Percentiles rank a stretch among this genome's conserved stretches.
Conservation (phyloP, 2,888 invertebrate species). For the Archaeoteleia sp. region DNA sequence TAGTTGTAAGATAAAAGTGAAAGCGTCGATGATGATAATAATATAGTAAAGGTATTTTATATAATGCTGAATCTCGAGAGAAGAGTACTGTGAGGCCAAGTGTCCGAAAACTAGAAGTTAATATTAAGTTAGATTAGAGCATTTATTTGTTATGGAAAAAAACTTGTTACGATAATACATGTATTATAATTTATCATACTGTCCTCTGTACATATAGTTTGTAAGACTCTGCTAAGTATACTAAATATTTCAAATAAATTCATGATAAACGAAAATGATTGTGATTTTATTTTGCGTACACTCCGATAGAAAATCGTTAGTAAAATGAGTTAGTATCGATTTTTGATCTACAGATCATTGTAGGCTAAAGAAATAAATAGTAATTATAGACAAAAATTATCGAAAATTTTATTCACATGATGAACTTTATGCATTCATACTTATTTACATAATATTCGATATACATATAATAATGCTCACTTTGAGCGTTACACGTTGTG, state of each 20-base stretch:
- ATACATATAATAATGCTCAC: neutral
- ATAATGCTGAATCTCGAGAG: conserved; percentile 60
- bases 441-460: neutral
- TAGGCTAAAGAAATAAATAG: too few relatives aligned
- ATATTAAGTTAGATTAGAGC: conserved; percentile 68
- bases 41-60: conserved; percentile 51
- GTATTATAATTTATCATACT: conserved; percentile 73
- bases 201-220: conserved; percentile 72
- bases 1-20: too few relatives aligned
- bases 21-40: conserved; percentile 8
- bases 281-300: too few relatives aligned
- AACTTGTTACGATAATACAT: conserved; percentile 70
- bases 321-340: too few relatives aligned
- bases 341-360: too few relatives aligned
- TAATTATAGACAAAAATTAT: neutral
- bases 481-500: conserved; percentile 2
- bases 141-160: conserved; percentile 70
- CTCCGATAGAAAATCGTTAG: too few relatives aligned
- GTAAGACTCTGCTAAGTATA: conserved; percentile 68
- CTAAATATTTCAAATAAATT: conserved; percentile 74
- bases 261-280: conserved; percentile 70
- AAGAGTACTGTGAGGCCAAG: conserved; percentile 61
- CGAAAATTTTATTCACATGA: neutral
- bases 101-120: conserved; percentile 69
- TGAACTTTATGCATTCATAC: neutral